These are phyloP conservation scores for Lates japonicus DNA, from an alignment of 2,797 vertebrate species.

Conservation along the genomic window DNA sequence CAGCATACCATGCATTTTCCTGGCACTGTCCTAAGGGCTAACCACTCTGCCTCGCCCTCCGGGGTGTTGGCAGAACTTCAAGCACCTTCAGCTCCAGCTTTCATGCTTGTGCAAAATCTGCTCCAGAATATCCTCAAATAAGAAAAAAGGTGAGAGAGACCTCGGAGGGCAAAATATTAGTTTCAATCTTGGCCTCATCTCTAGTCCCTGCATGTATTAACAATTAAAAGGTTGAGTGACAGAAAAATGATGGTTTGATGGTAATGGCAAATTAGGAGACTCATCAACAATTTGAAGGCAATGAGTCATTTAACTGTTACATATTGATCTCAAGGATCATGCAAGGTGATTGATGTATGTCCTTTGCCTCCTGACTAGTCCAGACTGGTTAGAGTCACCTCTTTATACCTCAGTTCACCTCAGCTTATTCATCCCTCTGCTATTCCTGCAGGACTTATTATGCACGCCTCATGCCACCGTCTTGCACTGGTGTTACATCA, in stretches of 20 bases:
- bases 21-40: conserved; percentile 40
- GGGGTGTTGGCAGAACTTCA: conserved; percentile 54
- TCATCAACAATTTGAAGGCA: conserved; percentile 16
- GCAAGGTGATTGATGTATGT: conserved; percentile 2
- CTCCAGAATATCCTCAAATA: conserved; percentile 22
- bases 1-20: conserved; percentile 26
- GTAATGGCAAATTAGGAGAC: background rate
- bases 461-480: background rate
- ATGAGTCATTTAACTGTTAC: conserved; percentile 32
- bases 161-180: background rate
- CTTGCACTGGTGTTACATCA: conserved; percentile 71
- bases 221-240: background rate
- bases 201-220: background rate
- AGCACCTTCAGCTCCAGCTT: conserved; percentile 42
- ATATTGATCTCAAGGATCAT: conserved; percentile 23
- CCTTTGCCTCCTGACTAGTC: background rate
- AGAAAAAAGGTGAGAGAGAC: conserved; percentile 7
- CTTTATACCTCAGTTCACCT: background rate
- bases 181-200: background rate
- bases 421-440: too few species aligned
- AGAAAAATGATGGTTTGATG: background rate
- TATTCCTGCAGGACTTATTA: conserved; percentile 8
- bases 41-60: conserved; percentile 30
- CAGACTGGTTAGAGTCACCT: conserved; percentile 1
- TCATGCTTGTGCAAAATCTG: conserved; percentile 28